Evolutionary conservation across 1,140 invertebrate genomes (phyloP), one percentile per base, ranked within the genome.

Genomic region (Brachionus plicatilis): DNA sequence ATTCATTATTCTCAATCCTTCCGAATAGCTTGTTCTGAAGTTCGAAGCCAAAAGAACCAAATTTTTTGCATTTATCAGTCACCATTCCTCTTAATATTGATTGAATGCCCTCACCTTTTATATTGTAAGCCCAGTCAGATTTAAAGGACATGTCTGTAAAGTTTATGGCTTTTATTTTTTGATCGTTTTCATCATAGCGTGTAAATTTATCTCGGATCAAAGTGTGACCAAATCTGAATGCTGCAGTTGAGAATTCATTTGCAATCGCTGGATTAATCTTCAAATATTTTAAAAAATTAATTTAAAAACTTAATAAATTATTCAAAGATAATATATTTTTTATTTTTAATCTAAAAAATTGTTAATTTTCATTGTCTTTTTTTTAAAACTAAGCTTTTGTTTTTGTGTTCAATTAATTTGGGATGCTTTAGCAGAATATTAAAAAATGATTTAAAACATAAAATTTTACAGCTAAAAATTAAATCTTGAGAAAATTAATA

Each of bases 221-320:
- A 47, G 24, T 47, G 47, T 83, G 80, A 83, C 80, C 80, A 83
- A 83, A 83, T 65, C 80, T 68, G 56, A 72, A 84, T 45, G 83
- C 83, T 20, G 83, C 66, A 12, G 83, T 84, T 20, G 83, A 60
- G 53, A 84, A 75, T 56, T 53, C 83, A 65, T 84, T 84, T 1
- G 24, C 29, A 37, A 83, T 43, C 20, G 80, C 41, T 47, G 80
- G 56, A 17, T 83, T 66, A 12, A 70, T 17, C 45, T 79, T 37
- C 33, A 37, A 37, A 37, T 37, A 37, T 37, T 7, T 37, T 6
- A 37, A 37, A n/a, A 33, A 37, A 37, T 5, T 3, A 7, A 37
- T 37, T n/a, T 37, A 29, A 8, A 70, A 14, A 4, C 0, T 33
- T 70, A 37, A 37, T 5, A 37, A 37, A 6, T 37, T 6, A 37